Evolutionary conservation across 2,888 invertebrate genomes (phyloP), one percentile per base, ranked within the genome.

Genomic region (Platypus cylindrus): DNA sequence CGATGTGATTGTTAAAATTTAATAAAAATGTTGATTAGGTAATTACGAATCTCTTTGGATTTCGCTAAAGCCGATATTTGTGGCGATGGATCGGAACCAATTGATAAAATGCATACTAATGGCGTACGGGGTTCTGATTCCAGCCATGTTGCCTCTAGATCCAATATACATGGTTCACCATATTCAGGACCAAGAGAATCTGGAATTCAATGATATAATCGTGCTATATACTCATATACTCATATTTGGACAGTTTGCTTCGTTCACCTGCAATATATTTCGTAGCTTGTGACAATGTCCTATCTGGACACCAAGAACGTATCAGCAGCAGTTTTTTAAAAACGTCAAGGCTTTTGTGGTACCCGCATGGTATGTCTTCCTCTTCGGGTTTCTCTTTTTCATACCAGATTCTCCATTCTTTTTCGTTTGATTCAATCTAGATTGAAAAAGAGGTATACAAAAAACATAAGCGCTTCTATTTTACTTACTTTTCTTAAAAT

Each of bases 51-150:
- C 50, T 80, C 78, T 62, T 85, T 84, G 33, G 76, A 66, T 63
- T 93, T 94, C 2, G 94, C 89, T 30, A 94, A 63, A 7, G 72
- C 66, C 24, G 82, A 80, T 44, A 95, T 90, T 65, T 93, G 90
- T 7, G 86, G 80, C n/a, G 93, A 91, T 2, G 95, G 95, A 66
- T 95, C 95, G 0, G 93, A 93, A 1, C 95, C 94, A 50, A 89
- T 91, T 0, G 93, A 91, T 12, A 95, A 65, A 48, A 95, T 80
- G 51, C 94, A 94, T 46, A 93, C 80, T 14, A 95, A 71, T 0
- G 95, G 95, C 0, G 85, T 79, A 17, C 82, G 69, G 1, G 83
- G 79, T 57, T 87, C 86, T 0, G 91, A 90, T 62, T 95, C 95
- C 16, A 69, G 66, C 84, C 86, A 89, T 22, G 90, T 90, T 1